A percentile compares a stretch with the other conserved stretches of the same genome.
Evolutionary conservation across 2,113 vertebrate species (phyloP).

Genomic region (Heterocephalus glaber): DNA sequence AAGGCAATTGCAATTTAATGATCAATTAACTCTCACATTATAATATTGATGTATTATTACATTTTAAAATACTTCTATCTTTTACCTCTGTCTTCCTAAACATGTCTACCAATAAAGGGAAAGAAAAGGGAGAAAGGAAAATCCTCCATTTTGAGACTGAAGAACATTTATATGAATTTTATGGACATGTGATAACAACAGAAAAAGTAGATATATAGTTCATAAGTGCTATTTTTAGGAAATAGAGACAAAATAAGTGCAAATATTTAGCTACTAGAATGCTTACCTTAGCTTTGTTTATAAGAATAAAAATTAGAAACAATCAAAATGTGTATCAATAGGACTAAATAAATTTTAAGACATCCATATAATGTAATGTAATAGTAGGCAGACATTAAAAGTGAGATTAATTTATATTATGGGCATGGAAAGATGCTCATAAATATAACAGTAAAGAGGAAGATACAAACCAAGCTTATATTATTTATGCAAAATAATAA

Average conservation of each 20-base stretch:
- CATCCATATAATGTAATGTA: background rate
- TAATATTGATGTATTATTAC: background rate
- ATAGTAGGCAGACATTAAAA: background rate
- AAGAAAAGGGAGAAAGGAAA: background rate
- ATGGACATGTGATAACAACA: background rate
- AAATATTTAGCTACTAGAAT: background rate
- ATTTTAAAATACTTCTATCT: background rate
- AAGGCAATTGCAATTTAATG: background rate
- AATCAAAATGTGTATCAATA: background rate
- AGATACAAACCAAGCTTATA: background rate
- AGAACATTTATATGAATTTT: background rate
- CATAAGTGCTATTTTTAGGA: background rate
- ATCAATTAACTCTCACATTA: background rate
- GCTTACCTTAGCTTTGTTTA: background rate
- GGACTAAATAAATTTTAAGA: background rate
- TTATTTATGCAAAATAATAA: background rate
- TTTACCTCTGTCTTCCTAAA: slow-evolving; percentile 21
- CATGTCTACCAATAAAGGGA: background rate
- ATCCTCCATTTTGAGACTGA: background rate
- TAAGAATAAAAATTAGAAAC: slow-evolving; percentile 1
- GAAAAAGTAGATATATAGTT: background rate
- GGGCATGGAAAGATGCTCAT: background rate
- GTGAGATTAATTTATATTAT: background rate
- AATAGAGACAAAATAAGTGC: background rate
- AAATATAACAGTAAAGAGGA: background rate